A percentile compares a stretch with the other conserved stretches of the same genome.
Evolutionary conservation across 2,113 vertebrate species (phyloP).

Genomic region (Rutilus rutilus): DNA sequence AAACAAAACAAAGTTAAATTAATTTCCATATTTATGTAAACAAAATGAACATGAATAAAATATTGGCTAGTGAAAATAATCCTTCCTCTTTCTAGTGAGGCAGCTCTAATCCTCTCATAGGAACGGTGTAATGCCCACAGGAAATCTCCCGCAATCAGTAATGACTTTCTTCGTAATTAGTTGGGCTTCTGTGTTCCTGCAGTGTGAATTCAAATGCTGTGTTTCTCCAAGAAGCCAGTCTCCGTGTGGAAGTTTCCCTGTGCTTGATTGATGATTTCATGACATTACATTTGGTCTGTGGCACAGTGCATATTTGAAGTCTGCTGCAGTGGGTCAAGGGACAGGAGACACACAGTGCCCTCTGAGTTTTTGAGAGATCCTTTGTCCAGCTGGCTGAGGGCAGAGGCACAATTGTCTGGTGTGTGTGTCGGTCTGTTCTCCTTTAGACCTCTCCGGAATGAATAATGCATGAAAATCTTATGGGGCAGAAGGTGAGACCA

Average conservation of each 20-base stretch:
- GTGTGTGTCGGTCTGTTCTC: constrained; percentile 23
- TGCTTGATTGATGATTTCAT: neutral
- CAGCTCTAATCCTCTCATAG: constrained; percentile 47
- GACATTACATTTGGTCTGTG: neutral
- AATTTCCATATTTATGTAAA: constrained; percentile 53
- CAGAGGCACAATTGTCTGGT: constrained; percentile 32
- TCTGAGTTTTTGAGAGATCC: neutral
- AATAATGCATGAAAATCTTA: constrained; percentile 53
- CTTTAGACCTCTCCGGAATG: constrained; percentile 19
- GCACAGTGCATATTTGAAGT: neutral
- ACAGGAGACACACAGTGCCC: constrained; percentile 14
- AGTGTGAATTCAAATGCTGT: constrained; percentile 13
- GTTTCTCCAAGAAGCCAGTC: neutral
- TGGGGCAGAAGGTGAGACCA: constrained; percentile 25
- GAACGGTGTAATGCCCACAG: constrained; percentile 45
- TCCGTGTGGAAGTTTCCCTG: neutral
- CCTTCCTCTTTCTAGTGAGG: constrained; percentile 50
- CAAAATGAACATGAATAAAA: constrained; percentile 49
- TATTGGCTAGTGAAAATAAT: constrained; percentile 39
- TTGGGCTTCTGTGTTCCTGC: constrained; percentile 45
- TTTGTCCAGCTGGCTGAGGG: constrained; percentile 24
- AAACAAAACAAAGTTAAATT: constrained; percentile 30
- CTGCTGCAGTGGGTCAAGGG: neutral
- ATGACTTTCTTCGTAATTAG: constrained; percentile 50
- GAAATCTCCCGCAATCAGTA: constrained; percentile 44